Evolutionary conservation across 2,113 vertebrate species (phyloP).

Genomic region (Leuciscus idus): DNA sequence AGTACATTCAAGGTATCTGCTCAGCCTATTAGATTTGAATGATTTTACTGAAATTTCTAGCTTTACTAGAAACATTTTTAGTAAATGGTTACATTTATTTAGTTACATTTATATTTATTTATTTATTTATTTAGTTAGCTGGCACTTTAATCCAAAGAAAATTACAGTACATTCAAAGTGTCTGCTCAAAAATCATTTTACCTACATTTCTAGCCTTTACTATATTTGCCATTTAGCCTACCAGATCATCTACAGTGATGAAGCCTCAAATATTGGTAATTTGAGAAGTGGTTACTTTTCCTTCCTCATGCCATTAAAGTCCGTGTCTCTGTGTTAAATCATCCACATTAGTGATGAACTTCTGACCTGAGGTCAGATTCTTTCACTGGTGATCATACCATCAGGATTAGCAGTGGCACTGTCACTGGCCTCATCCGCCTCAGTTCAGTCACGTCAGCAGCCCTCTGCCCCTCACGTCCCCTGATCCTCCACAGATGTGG

Average conservation of each 20-base stretch:
- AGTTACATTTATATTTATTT: not conserved
- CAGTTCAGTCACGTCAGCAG: constrained; percentile 21
- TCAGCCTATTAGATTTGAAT: not conserved
- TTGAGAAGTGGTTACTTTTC: not conserved
- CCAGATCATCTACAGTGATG: not conserved
- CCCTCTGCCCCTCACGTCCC: not conserved
- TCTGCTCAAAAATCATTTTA: not conserved
- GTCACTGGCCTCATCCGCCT: not conserved
- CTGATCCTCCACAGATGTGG: constrained; percentile 4
- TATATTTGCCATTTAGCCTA: not conserved
- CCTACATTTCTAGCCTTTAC: not conserved
- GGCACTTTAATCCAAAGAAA: not conserved
- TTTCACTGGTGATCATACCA: constrained; percentile 13
- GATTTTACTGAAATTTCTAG: not conserved
- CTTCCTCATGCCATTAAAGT: not conserved
- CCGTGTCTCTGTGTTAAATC: not conserved
- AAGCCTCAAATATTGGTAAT: not conserved
- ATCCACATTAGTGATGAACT: not conserved
- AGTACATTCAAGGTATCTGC: not conserved
- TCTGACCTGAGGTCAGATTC: constrained; percentile 30
- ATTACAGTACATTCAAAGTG: not conserved
- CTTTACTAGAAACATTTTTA: not conserved
- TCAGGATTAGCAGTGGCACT: constrained; percentile 18
- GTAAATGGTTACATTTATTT: not conserved
- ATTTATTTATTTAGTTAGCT: not conserved